Conservation (phyloP, 2,797 vertebrate species). For the Todus mexicanus region DNA sequence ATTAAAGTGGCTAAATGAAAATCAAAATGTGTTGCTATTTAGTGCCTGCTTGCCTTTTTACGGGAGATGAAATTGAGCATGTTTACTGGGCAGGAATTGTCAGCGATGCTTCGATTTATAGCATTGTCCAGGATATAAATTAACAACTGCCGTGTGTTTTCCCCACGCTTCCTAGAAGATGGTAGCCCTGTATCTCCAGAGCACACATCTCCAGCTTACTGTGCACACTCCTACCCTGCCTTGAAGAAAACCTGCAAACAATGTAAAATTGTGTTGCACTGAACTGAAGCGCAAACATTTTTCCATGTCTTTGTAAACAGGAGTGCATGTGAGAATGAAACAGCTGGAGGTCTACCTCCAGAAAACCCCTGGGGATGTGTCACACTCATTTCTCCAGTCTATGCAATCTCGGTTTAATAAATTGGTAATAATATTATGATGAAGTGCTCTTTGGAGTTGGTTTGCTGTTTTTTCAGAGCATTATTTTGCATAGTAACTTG, state of each 20-base stretch:
- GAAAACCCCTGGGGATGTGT: slow-evolving; percentile 11
- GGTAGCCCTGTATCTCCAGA: background rate
- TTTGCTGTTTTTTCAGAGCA: background rate
- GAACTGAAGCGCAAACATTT: slow-evolving; percentile 25
- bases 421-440: slow-evolving; percentile 62
- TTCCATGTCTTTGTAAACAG: slow-evolving; percentile 31
- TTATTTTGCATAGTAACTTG: slow-evolving; percentile 11
- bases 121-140: slow-evolving; percentile 18
- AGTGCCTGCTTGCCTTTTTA: slow-evolving; percentile 33
- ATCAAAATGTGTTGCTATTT: slow-evolving; percentile 64
- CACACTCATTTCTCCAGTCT: slow-evolving; percentile 39
- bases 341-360: slow-evolving; percentile 64
- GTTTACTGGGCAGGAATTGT: slow-evolving; percentile 62
- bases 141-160: background rate
- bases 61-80: slow-evolving; percentile 51
- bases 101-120: slow-evolving; percentile 28
- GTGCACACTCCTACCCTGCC: background rate
- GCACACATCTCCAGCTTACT: background rate
- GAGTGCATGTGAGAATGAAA: slow-evolving; percentile 46
- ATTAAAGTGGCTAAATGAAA: slow-evolving; percentile 70
- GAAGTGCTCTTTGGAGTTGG: slow-evolving; percentile 33
- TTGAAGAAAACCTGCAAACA: slow-evolving; percentile 45
- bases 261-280: background rate
- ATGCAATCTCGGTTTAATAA: slow-evolving; percentile 52
- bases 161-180: background rate